Evolutionary conservation across 2,888 invertebrate genomes (phyloP).

Genomic region (Apeira syringaria): DNA sequence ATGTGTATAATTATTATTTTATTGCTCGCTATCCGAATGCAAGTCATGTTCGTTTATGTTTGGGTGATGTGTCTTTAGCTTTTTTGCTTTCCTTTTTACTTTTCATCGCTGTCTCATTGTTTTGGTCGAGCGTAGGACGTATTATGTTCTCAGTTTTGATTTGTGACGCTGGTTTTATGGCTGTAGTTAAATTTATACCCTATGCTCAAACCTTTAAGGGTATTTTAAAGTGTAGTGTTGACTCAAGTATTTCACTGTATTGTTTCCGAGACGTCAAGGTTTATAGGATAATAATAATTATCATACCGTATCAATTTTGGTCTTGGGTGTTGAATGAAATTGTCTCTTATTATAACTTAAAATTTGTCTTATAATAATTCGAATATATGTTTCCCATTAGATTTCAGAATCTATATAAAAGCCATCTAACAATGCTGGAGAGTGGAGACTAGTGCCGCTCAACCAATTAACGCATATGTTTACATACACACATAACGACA

Average conservation of each 20-base stretch:
- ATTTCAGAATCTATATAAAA: too few species aligned
- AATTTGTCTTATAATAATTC: too few species aligned
- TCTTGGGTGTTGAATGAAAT: constrained; percentile 23
- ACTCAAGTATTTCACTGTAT: constrained; percentile 32
- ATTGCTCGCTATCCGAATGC: constrained; percentile 72
- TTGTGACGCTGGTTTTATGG: constrained; percentile 44
- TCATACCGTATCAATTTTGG: constrained; percentile 33
- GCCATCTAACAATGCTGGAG: too few species aligned
- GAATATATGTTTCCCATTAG: too few species aligned
- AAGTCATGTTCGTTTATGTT: constrained; percentile 67
- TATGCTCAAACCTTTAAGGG: constrained; percentile 37
- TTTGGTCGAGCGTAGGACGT: constrained; percentile 60
- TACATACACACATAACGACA: too few species aligned
- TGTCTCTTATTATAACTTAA: too few species aligned
- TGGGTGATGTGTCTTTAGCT: constrained; percentile 55
- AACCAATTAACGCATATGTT: too few species aligned
- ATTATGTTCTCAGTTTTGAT: constrained; percentile 52
- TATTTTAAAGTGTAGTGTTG: constrained; percentile 26
- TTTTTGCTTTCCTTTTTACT: constrained; percentile 52
- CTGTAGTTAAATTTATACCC: constrained; percentile 43
- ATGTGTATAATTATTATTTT: constrained; percentile 82
- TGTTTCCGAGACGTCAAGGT: constrained; percentile 32
- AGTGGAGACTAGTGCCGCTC: too few species aligned
- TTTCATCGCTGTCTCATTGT: constrained; percentile 59
- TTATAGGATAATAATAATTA: constrained; percentile 36